phyloP scores from a whole-genome alignment of 2,797 vertebrate species.

The Falco naumanni region DNA sequence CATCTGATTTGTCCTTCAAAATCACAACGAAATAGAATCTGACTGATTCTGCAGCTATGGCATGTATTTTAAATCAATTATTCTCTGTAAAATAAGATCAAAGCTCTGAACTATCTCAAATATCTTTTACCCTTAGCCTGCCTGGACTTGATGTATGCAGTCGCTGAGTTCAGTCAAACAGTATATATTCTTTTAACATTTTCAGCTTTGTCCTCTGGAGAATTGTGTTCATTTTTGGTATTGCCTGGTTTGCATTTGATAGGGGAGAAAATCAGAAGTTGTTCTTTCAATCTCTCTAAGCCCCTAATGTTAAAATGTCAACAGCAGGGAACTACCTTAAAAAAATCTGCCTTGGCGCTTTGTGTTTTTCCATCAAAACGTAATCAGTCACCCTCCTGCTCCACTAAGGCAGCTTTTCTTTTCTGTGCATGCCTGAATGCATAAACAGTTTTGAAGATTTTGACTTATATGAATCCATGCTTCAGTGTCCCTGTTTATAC shows the following conservation, averaged over 20 bases:
- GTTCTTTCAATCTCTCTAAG: neutral
- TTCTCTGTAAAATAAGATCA: neutral
- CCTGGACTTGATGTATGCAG: neutral
- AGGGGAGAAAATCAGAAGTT: neutral
- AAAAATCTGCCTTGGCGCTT: neutral
- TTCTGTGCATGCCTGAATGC: neutral
- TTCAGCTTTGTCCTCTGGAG: neutral
- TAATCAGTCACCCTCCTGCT: neutral
- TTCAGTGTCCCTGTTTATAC: neutral
- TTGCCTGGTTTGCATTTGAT: neutral
- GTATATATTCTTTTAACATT: neutral
- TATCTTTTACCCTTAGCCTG: neutral
- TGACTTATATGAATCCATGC: neutral
- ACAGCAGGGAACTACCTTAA: neutral
- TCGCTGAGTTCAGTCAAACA: neutral
- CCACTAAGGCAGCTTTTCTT: neutral
- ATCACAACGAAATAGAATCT: neutral
- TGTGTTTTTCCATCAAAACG: neutral
- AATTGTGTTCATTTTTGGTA: neutral
- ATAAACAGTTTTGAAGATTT: neutral
- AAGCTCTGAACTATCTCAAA: neutral
- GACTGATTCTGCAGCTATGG: neutral
- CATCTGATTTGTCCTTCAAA: neutral
- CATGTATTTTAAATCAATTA: slow-evolving; percentile 8
- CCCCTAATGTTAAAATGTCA: neutral